Evolutionary conservation across 2,797 vertebrate genomes (phyloP).

Genomic region (Lates japonicus): DNA sequence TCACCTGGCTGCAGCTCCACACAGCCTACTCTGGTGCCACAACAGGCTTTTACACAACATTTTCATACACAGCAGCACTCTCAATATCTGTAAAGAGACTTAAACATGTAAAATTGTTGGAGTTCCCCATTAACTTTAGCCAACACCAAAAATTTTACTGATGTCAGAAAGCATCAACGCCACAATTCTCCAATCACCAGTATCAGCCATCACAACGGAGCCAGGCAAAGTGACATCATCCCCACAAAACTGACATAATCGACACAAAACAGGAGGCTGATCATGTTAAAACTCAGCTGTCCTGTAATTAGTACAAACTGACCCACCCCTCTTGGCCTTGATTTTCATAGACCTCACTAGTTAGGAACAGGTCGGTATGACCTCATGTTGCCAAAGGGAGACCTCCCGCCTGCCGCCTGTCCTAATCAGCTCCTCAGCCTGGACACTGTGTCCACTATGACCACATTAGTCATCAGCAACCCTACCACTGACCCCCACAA

Average conservation of each 20-base stretch:
- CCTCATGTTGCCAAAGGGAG: constrained; percentile 73
- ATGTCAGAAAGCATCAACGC: constrained; percentile 51
- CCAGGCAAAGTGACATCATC: constrained; percentile 72
- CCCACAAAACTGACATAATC: constrained; percentile 64
- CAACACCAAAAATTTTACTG: constrained; percentile 6
- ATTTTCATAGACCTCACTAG: constrained; percentile 53
- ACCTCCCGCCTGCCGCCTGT: constrained; percentile 43
- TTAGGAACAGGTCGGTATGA: constrained; percentile 65
- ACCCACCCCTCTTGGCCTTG: constrained; percentile 10
- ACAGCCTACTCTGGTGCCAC: not conserved
- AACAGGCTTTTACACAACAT: not conserved
- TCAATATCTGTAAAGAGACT: constrained; percentile 8
- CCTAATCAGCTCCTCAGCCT: constrained; percentile 70
- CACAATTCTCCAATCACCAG: constrained; percentile 36
- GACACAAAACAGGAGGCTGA: constrained; percentile 55
- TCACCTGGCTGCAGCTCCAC: not conserved
- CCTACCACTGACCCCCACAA: constrained; percentile 67
- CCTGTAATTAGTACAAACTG: constrained; percentile 60
- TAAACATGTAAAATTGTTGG: not conserved
- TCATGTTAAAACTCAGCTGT: constrained; percentile 56
- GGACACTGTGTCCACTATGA: constrained; percentile 67
- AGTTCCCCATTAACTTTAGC: constrained; percentile 23
- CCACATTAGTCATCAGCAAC: constrained; percentile 74
- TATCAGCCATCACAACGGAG: constrained; percentile 58
- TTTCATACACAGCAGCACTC: not conserved